phyloP scores from a whole-genome alignment of 2,113 vertebrate species.

The Melanerpes aurifrons region DNA sequence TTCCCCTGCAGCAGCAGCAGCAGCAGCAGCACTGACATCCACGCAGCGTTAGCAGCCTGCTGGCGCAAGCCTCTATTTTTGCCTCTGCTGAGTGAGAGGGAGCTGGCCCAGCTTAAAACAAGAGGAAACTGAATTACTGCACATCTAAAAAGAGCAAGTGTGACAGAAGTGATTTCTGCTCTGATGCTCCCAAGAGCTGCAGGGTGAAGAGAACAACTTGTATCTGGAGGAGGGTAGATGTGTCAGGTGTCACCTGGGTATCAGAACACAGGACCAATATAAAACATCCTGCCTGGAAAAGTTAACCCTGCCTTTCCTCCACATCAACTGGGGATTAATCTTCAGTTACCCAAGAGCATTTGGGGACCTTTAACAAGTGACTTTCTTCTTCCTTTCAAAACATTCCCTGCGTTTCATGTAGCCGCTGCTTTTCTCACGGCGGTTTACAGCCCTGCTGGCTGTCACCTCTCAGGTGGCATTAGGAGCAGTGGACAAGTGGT shows the following conservation, averaged over 20 bases:
- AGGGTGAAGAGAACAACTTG: background rate
- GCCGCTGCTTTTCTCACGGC: background rate
- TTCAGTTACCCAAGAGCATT: background rate
- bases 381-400: background rate
- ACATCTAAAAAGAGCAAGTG: conserved; percentile 53
- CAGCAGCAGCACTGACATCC: conserved; percentile 12
- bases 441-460: background rate
- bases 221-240: background rate
- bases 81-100: conserved; percentile 37
- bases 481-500: background rate
- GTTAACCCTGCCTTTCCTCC: background rate
- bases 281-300: background rate
- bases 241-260: background rate
- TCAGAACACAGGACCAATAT: background rate
- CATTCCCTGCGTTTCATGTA: background rate
- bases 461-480: background rate
- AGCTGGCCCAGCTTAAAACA: conserved; percentile 39
- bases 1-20: background rate
- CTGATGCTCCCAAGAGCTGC: conserved; percentile 29
- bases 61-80: conserved; percentile 46
- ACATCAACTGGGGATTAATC: background rate
- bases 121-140: conserved; percentile 15
- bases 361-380: background rate
- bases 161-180: conserved; percentile 53
- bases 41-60: background rate